These are phyloP conservation scores for Iselma pallidipennis DNA, from an alignment of 2,888 invertebrate genomes.

Conservation along the genomic window DNA sequence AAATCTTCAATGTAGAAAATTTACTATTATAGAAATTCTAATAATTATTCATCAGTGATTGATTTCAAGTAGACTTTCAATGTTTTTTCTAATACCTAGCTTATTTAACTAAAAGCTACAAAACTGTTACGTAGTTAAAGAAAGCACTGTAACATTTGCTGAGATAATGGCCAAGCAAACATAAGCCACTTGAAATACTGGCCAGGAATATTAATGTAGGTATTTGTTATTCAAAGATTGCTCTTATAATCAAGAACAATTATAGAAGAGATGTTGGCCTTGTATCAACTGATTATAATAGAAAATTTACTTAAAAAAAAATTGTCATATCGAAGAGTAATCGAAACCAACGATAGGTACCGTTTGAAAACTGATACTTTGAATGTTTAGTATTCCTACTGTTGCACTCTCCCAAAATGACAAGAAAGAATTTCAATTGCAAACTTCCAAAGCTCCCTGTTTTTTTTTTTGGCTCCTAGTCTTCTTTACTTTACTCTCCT, in stretches of 20 bases:
- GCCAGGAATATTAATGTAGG: constrained; percentile 8
- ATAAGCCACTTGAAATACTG: constrained; percentile 36
- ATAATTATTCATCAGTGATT: too few species aligned
- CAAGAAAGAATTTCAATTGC: constrained; percentile 3
- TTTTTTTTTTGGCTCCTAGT: too few species aligned
- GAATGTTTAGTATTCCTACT: not conserved
- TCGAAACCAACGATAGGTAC: not conserved
- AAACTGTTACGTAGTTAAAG: constrained; percentile 42
- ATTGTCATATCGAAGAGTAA: not conserved
- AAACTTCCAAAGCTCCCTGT: not conserved
- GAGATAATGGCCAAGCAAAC: constrained; percentile 50
- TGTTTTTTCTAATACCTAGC: not conserved
- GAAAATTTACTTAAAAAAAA: not conserved
- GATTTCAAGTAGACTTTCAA: not conserved
- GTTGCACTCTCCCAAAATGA: not conserved
- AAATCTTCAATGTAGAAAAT: not conserved
- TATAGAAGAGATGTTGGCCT: not conserved
- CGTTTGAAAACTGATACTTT: not conserved
- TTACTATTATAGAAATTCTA: too few species aligned
- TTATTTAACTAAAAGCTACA: constrained; percentile 18
- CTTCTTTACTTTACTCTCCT: too few species aligned
- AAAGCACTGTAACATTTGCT: constrained; percentile 44
- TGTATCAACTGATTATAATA: not conserved
- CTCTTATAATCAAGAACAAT: too few species aligned
- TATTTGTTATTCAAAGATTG: not conserved